Evolutionary conservation across 2,888 invertebrate species (phyloP), one percentile per base, ranked within the genome.

Genomic region (Eretmocerus hayati): DNA sequence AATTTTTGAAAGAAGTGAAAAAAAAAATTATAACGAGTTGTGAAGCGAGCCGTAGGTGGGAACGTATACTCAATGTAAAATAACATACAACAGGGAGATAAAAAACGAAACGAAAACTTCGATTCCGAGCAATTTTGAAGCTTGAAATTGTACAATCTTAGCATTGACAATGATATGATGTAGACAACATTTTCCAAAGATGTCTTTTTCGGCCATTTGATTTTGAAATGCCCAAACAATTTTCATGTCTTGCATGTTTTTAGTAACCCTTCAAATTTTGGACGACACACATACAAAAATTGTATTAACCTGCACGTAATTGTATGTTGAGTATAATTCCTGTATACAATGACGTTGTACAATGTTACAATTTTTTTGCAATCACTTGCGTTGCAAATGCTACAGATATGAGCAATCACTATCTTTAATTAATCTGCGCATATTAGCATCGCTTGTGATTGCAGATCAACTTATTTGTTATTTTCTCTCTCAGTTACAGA

Each of bases 1-100:
- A 40, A 50, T 37, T 55, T 42, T 42, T 50, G 26, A 21, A 13
- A 42, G 38, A 32, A 40, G 21, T 30, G 50, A 53, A 49, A 30
- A 52, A 46, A 40, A 46, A 35, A 55, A 52, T 39, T 52, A 53
- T 44, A 53, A 45, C 49, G 55, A 55, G 56, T 56, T 49, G 56
- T 46, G 52, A 50, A 59, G 57, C 53, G 57, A 56, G 50, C 48
- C 50, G 48, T 50, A 50, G 50, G 45, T 48, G 53, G 53, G 48
- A 53, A 48, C 45, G 47, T 53, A 46, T 53, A 50, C 53, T 53
- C 50, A 53, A 50, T 53, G 50, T 50, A 48, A 50, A 50, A 53
- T 48, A 48, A 49, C 44, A 50, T 50, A 48, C 39, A 53, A 45
- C 53, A 53, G 46, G 46, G n/a, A n/a, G n/a, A n/a, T n/a, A n/a